Conservation (phyloP, 2,888 invertebrate species). For the Nomada hirtipes region DNA sequence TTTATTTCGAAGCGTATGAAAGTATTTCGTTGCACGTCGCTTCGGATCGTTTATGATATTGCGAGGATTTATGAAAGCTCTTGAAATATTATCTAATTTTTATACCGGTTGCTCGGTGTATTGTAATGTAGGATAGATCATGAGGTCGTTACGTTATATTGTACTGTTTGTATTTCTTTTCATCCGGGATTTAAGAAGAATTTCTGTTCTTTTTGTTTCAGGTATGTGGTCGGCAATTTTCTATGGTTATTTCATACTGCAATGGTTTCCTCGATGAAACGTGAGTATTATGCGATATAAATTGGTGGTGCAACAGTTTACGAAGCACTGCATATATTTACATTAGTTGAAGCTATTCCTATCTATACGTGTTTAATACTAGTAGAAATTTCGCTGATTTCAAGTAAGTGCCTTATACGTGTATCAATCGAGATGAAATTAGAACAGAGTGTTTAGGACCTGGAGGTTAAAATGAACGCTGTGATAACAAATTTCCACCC, state of each 20-base stretch:
- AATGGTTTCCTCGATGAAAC: not conserved
- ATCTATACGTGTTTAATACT: too few relatives aligned
- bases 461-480: not conserved
- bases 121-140: too few relatives aligned
- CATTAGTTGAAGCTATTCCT: too few relatives aligned
- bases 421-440: not conserved
- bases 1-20: constrained; percentile 35
- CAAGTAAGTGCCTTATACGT: too few relatives aligned
- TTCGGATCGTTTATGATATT: not conserved
- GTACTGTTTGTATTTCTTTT: not conserved
- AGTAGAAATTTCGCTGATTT: too few relatives aligned
- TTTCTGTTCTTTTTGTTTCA: constrained; percentile 28
- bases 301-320: too few relatives aligned
- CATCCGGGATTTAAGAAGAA: too few relatives aligned
- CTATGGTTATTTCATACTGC: not conserved
- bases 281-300: constrained; percentile 7
- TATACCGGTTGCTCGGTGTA: too few relatives aligned
- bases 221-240: constrained; percentile 17
- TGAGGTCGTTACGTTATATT: not conserved
- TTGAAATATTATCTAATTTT: not conserved
- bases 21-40: not conserved
- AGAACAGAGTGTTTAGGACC: not conserved
- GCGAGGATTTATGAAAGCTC: not conserved
- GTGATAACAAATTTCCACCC: constrained; percentile 32
- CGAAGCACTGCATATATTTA: not conserved